Evolutionary conservation across 37 sponge, comb jelly and placozoan genomes (phyloP), one percentile per base, ranked within the genome.

Genomic region (Halisarca cf. caerulea): DNA sequence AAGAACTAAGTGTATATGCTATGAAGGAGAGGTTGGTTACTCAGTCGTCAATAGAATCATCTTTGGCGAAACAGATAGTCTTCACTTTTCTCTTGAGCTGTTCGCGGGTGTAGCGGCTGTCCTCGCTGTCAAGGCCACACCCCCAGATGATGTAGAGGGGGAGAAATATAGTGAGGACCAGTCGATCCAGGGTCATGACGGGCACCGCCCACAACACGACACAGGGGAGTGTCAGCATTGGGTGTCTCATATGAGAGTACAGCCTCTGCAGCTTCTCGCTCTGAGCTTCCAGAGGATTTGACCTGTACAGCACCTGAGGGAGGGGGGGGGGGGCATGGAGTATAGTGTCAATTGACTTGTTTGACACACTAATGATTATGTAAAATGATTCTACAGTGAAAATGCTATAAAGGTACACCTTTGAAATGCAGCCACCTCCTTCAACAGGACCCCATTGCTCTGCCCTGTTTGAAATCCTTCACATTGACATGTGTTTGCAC

Each of bases 91-190:
- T 64, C 27, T 17, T 14, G 30, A 86, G 81, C 80, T 87, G 81
- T 37, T 80, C 25, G 25, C 30, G 72, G 42, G 87, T 88, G 36
- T 93, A 93, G 3, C 21, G 0, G 1, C 66, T 66, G 43, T 94
- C 94, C 32, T 36, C 20, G 3, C 30, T 25, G 80, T 82, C 74
- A 3, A 94, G 55, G 8, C 54, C 28, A 30, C 81, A 88, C 4
- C 88, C 91, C 73, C 88, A 85, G 14, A 84, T 69, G 8, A 86
- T 35, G 86, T 94, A 94, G 24, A 94, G 61, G 2, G 94, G 94
- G 2, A 86, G 41, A 71, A 90, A 75, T 41, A 90, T 59, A 15
- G 86, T 91, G 1, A 94, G 58, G 1, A 90, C 81, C 8, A 94
- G 39, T 4, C 94, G 64, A 75, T 94, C 94, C 59, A 80, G 82